phyloP scores from a whole-genome alignment of 2,113 vertebrate species.

The Bungarus multicinctus region DNA sequence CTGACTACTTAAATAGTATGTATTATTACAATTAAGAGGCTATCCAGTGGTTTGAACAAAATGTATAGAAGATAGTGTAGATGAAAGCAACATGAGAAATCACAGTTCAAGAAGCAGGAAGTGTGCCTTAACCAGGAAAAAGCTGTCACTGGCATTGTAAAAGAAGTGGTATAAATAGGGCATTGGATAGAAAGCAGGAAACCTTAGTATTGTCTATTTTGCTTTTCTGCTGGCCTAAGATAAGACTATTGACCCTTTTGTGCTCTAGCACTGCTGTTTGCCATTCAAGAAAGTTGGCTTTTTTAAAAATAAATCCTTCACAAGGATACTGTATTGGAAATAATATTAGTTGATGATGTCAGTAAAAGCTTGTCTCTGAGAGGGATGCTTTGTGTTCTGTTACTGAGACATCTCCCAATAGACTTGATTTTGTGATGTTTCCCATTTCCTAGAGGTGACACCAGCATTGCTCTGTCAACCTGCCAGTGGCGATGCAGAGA shows the following conservation, averaged over 20 bases:
- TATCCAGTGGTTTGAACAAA: slow-evolving; percentile 52
- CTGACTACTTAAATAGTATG: slow-evolving; percentile 28
- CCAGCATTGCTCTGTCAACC: neutral
- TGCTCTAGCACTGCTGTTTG: neutral
- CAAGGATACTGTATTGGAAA: neutral
- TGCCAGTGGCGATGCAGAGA: neutral
- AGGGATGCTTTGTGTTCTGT: slow-evolving; percentile 2
- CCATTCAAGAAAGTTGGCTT: neutral
- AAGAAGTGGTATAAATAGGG: slow-evolving; percentile 91
- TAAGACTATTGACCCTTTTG: slow-evolving; percentile 84
- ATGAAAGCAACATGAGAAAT: slow-evolving; percentile 62
- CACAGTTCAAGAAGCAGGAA: slow-evolving; percentile 68
- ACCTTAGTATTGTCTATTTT: slow-evolving; percentile 85
- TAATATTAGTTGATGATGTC: slow-evolving; percentile 6
- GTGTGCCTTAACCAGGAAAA: slow-evolving; percentile 81
- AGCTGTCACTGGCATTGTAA: slow-evolving; percentile 87
- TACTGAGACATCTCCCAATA: slow-evolving; percentile 8
- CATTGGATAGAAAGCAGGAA: slow-evolving; percentile 94
- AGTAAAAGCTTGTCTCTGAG: neutral
- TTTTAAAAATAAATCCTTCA: neutral
- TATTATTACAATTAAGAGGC: slow-evolving; percentile 35
- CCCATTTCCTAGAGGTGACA: neutral
- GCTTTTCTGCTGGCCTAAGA: slow-evolving; percentile 89
- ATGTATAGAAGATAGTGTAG: slow-evolving; percentile 54
- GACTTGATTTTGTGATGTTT: neutral